These are phyloP conservation scores for Phataginus tetradactyla DNA, from an alignment of 2,797 vertebrate genomes.

Conservation along the genomic window DNA sequence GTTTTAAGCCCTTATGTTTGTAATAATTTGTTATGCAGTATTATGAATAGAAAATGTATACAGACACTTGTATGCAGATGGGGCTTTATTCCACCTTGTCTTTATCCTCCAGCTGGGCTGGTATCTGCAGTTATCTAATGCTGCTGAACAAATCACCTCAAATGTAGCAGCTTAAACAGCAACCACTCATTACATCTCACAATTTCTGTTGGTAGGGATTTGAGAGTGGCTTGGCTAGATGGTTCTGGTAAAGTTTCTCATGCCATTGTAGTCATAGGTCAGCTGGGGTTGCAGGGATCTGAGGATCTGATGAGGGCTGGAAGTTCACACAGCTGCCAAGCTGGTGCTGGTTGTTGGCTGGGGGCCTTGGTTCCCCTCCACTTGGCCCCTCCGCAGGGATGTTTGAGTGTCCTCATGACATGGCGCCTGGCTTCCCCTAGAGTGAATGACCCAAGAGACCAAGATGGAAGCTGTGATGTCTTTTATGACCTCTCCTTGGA, in stretches of 20 bases:
- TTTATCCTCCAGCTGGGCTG: neutral
- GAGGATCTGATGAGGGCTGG: no score
- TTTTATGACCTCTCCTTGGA: neutral
- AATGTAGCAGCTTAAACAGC: neutral
- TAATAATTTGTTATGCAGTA: neutral
- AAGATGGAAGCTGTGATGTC: neutral
- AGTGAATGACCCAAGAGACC: neutral
- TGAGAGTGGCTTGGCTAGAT: neutral
- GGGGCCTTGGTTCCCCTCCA: neutral
- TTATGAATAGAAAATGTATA: neutral
- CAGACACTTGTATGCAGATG: neutral
- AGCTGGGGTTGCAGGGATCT: neutral
- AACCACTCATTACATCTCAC: neutral
- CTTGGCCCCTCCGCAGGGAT: neutral
- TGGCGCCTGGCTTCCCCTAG: neutral
- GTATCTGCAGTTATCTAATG: neutral
- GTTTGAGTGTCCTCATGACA: neutral
- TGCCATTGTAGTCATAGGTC: neutral
- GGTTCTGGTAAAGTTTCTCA: neutral
- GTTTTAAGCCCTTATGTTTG: neutral
- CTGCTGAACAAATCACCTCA: neutral
- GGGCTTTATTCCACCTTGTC: neutral
- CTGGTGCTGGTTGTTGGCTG: neutral
- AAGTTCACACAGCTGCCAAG: fast-evolving
- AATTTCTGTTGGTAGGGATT: neutral